Percentiles rank a stretch among this genome's conserved stretches.
Conservation (phyloP, 2,797 vertebrate genomes). For the Takifugu ocellatus region DNA sequence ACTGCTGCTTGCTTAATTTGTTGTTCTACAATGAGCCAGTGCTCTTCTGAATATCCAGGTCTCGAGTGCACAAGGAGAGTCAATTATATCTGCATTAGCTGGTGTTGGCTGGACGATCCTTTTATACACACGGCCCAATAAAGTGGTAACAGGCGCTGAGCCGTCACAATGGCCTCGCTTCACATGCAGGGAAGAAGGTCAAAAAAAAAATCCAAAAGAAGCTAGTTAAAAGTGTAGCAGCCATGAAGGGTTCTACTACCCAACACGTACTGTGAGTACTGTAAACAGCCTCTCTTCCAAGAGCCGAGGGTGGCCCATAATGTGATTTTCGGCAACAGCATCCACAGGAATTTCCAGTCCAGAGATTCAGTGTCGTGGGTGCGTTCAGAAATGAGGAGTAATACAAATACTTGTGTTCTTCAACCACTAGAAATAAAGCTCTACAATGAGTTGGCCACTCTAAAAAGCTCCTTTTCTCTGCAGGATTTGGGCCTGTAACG, state of each 20-base stretch:
- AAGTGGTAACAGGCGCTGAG: conserved; percentile 55
- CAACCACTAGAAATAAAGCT: no score
- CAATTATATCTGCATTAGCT: conserved; percentile 84
- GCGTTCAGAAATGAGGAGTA: neutral
- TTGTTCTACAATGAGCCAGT: conserved; percentile 74
- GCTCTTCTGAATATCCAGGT: conserved; percentile 73
- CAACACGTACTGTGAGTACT: no score
- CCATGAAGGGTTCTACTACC: no score
- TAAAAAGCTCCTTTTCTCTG: no score
- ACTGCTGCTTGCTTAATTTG: conserved; percentile 76
- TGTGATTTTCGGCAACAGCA: no score
- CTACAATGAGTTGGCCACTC: no score
- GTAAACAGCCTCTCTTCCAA: no score
- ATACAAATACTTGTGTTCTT: neutral
- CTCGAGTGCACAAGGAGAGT: conserved; percentile 81
- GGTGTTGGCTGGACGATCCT: conserved; percentile 74
- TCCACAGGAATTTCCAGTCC: no score
- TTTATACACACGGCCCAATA: conserved; percentile 71
- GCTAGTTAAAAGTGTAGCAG: neutral
- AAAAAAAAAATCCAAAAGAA: neutral
- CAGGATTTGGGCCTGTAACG: no score
- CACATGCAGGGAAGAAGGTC: neutral
- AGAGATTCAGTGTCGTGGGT: no score
- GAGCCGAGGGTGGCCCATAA: no score
- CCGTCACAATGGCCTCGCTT: conserved; percentile 21